Conservation (phyloP, 2,113 vertebrate species). For the Terrapene triunguis region DNA sequence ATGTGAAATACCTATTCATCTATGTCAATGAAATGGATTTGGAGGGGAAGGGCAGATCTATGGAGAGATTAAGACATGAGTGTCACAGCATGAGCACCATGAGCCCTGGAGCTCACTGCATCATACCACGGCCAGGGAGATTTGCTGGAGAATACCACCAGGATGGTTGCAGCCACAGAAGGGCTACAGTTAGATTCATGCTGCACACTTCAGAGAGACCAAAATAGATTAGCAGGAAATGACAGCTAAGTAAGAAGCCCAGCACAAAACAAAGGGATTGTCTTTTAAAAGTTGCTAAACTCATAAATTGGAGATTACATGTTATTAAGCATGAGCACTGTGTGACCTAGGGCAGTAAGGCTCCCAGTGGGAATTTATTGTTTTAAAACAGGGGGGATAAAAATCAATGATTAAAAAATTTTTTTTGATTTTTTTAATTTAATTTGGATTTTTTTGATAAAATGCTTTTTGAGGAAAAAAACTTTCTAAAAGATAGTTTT, state of each 20-base stretch:
- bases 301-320: neutral
- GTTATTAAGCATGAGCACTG: neutral
- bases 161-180: neutral
- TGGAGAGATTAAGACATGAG: conserved; percentile 33
- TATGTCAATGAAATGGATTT: conserved; percentile 32
- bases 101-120: neutral
- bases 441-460: no score
- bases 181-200: neutral
- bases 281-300: neutral
- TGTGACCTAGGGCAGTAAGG: neutral
- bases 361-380: neutral
- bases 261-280: neutral
- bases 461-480: no score
- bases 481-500: no score
- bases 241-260: neutral
- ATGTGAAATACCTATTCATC: conserved; percentile 48
- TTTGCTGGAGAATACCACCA: neutral
- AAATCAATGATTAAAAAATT: no score
- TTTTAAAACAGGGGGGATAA: neutral
- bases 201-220: neutral
- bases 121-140: neutral
- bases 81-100: neutral
- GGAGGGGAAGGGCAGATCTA: conserved; percentile 41
- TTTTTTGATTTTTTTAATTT: no score
- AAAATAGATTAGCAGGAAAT: neutral